Evolutionary conservation across 2,888 invertebrate species (phyloP).

Genomic region (Biston stratarius): DNA sequence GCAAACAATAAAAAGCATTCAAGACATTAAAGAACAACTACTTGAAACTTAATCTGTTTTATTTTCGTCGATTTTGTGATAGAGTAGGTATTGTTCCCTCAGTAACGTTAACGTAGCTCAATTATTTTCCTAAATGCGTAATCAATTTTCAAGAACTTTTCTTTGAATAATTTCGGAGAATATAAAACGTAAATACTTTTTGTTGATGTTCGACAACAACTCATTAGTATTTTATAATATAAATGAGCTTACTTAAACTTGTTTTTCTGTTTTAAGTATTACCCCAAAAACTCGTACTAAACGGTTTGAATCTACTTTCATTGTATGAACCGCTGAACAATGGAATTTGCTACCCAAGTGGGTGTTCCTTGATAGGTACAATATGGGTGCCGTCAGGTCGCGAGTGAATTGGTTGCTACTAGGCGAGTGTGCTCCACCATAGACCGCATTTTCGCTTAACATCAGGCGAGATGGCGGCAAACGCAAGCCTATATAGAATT

Average conservation of each 20-base stretch:
- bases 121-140: conserved; percentile 17
- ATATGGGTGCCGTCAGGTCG: too few species aligned
- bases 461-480: too few species aligned
- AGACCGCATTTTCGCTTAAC: too few species aligned
- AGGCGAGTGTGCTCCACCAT: too few species aligned
- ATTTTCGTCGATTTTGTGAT: not conserved
- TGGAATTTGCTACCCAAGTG: too few species aligned
- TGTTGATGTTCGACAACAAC: not conserved
- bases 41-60: not conserved
- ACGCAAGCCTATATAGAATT: too few species aligned
- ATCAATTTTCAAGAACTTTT: conserved; percentile 13
- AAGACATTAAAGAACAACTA: conserved; percentile 5
- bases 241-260: not conserved
- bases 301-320: too few species aligned
- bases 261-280: too few species aligned
- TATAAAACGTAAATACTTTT: not conserved
- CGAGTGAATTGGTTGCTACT: too few species aligned
- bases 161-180: not conserved
- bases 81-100: conserved; percentile 1
- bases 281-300: too few species aligned
- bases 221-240: not conserved
- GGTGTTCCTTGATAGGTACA: too few species aligned
- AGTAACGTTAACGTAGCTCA: not conserved
- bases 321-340: too few species aligned
- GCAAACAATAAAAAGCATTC: conserved; percentile 7